Percentiles rank a stretch among this genome's conserved stretches.
phyloP scores from a whole-genome alignment of 2,888 invertebrate species.

The Hydroisotoma schaefferi region DNA sequence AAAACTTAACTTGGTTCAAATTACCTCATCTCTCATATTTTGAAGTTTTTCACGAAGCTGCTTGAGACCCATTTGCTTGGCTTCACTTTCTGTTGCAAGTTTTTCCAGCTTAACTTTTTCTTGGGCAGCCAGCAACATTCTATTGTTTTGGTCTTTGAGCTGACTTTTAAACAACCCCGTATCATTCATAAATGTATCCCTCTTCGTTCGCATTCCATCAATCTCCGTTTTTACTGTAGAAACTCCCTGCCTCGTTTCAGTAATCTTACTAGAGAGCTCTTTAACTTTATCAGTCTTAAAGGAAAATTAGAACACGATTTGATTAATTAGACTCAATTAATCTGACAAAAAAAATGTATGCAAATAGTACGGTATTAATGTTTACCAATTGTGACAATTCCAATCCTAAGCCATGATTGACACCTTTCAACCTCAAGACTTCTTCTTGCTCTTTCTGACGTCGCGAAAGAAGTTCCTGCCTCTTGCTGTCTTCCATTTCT shows the following conservation, averaged over 20 bases:
- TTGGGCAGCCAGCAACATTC: slow-evolving; percentile 72
- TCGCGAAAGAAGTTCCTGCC: slow-evolving; percentile 79
- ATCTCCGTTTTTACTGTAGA: slow-evolving; percentile 91
- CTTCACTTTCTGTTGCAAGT: slow-evolving; percentile 46
- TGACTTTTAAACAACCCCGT: slow-evolving; percentile 76
- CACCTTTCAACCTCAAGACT: slow-evolving; percentile 78
- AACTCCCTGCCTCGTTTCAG: slow-evolving; percentile 78
- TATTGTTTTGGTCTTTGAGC: slow-evolving; percentile 78
- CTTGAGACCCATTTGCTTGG: slow-evolving; percentile 64
- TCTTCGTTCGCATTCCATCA: slow-evolving; percentile 86
- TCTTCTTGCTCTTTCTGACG: slow-evolving; percentile 80
- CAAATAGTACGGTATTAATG: no score
- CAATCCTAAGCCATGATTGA: slow-evolving; percentile 75
- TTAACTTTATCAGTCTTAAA: slow-evolving; percentile 66
- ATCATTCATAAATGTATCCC: slow-evolving; percentile 84
- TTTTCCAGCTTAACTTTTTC: slow-evolving; percentile 60
- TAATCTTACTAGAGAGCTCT: slow-evolving; percentile 75
- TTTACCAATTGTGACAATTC: slow-evolving; percentile 68
- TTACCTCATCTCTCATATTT: slow-evolving; percentile 65
- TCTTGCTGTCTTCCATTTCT: slow-evolving; percentile 93
- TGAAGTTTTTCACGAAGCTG: slow-evolving; percentile 68
- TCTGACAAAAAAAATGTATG: neutral
- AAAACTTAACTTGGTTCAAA: slow-evolving; percentile 6
- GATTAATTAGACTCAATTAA: neutral
- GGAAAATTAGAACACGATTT: slow-evolving; percentile 40